Percentiles rank a stretch among this genome's conserved stretches.
Conservation (phyloP, 1,140 invertebrate genomes). For the Orius insidiosus region DNA sequence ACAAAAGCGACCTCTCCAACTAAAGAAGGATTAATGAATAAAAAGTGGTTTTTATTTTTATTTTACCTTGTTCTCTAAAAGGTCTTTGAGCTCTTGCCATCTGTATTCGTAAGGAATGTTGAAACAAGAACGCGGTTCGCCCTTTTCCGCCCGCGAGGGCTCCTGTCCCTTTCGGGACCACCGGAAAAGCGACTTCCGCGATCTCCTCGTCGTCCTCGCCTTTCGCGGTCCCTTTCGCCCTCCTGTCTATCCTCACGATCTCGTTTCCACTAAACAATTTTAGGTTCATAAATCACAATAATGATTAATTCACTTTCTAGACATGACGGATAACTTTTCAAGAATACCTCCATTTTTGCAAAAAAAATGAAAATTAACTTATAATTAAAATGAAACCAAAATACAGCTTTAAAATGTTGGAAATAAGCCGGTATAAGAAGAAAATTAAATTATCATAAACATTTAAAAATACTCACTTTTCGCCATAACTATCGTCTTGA, state of each 20-base stretch:
- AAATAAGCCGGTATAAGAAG: too few relatives aligned
- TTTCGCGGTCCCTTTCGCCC: slow-evolving; percentile 17
- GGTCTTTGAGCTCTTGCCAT: slow-evolving; percentile 94
- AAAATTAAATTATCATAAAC: too few relatives aligned
- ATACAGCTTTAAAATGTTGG: too few relatives aligned
- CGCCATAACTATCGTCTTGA: too few relatives aligned
- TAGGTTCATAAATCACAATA: too few relatives aligned
- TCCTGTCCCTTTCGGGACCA: slow-evolving; percentile 26
- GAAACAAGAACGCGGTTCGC: slow-evolving; percentile 70
- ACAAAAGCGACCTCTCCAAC: slow-evolving; percentile 95
- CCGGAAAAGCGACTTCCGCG: slow-evolving; percentile 10
- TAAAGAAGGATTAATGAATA: slow-evolving; percentile 29
- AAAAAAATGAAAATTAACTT: too few relatives aligned
- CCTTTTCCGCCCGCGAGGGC: slow-evolving; percentile 32
- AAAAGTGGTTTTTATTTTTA: not conserved
- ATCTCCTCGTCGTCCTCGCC: slow-evolving; percentile 15
- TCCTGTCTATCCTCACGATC: slow-evolving; percentile 1
- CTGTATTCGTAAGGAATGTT: slow-evolving; percentile 96
- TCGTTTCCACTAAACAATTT: too few relatives aligned
- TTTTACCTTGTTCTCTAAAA: slow-evolving; percentile 61
- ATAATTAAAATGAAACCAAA: too few relatives aligned
- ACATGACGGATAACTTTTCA: too few relatives aligned
- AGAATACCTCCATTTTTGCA: too few relatives aligned
- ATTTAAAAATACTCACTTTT: too few relatives aligned
- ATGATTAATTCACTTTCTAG: too few relatives aligned